phyloP scores from a whole-genome alignment of 2,888 invertebrate species.

The Panzeria rudis region DNA sequence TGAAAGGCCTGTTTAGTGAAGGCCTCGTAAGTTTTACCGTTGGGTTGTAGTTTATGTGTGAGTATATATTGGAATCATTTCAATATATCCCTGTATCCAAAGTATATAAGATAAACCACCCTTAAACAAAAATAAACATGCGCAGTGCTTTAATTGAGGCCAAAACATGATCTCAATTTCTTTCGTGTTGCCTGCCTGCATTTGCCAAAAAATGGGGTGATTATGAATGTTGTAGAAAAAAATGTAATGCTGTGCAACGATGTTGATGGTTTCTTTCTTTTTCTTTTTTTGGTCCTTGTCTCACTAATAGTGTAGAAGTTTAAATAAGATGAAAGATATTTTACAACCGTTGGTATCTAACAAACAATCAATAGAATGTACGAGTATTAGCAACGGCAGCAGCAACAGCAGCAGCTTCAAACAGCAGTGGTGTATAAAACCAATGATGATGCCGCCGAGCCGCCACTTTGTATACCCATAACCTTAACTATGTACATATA shows the following conservation, averaged over 20 bases:
- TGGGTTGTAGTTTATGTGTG: background rate
- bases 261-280: slow-evolving; percentile 4
- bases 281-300: slow-evolving; percentile 43
- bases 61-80: background rate
- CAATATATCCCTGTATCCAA: background rate
- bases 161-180: slow-evolving; percentile 28
- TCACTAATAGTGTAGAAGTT: slow-evolving; percentile 9
- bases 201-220: slow-evolving; percentile 37
- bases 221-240: background rate
- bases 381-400: slow-evolving; percentile 25
- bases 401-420: slow-evolving; percentile 42
- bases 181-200: background rate
- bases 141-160: slow-evolving; percentile 17
- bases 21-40: too few relatives aligned
- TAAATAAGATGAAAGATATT: slow-evolving; percentile 6
- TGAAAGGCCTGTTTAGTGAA: too few relatives aligned
- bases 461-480: slow-evolving; percentile 51
- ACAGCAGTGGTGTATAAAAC: slow-evolving; percentile 72
- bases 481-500: background rate
- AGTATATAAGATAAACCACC: slow-evolving; percentile 49
- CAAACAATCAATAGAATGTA: slow-evolving; percentile 26
- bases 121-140: slow-evolving; percentile 34
- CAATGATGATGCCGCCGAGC: slow-evolving; percentile 80
- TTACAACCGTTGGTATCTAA: background rate
- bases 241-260: slow-evolving; percentile 38